phyloP scores from a whole-genome alignment of 2,113 vertebrate genomes.

The Oncorhynchus mykiss region DNA sequence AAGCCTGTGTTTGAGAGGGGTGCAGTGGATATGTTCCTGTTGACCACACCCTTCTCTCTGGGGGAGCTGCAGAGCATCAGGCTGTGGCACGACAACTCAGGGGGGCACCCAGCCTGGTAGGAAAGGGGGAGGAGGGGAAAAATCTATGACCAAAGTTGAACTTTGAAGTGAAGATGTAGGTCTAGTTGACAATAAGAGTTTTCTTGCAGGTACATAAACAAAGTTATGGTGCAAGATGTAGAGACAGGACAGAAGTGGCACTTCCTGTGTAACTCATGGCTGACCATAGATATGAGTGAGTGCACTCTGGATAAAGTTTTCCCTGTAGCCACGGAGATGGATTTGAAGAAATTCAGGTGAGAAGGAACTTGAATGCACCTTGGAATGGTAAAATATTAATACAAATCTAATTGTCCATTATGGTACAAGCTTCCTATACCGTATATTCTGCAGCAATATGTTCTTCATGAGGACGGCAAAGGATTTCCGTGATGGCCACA shows the following conservation, averaged over 20 bases:
- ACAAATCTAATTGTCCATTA: not conserved
- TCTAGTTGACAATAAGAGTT: not conserved
- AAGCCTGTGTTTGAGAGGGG: slow-evolving; percentile 87
- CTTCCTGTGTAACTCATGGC: slow-evolving; percentile 93
- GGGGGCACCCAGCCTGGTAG: slow-evolving; percentile 85
- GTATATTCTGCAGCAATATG: slow-evolving; percentile 76
- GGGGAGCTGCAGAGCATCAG: slow-evolving; percentile 86
- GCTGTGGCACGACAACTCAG: slow-evolving; percentile 95
- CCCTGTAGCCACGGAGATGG: slow-evolving; percentile 85
- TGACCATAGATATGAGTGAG: slow-evolving; percentile 86
- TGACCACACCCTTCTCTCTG: slow-evolving; percentile 89
- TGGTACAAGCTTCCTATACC: not conserved
- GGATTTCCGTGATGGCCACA: slow-evolving; percentile 89
- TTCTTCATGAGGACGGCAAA: slow-evolving; percentile 91
- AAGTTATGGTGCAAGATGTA: slow-evolving; percentile 85
- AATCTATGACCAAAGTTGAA: not conserved
- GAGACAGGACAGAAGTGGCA: slow-evolving; percentile 84
- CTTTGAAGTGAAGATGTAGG: not conserved
- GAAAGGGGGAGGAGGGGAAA: not conserved
- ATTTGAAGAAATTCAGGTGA: slow-evolving; percentile 91
- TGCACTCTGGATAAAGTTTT: slow-evolving; percentile 88
- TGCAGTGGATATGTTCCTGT: slow-evolving; percentile 84
- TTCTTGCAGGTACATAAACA: slow-evolving; percentile 85
- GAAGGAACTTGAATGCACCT: not conserved
- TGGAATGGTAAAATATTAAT: not conserved